Evolutionary conservation across 2,888 invertebrate genomes (phyloP), one percentile per base, ranked within the genome.

Genomic region (Chloroclystis v-ata): DNA sequence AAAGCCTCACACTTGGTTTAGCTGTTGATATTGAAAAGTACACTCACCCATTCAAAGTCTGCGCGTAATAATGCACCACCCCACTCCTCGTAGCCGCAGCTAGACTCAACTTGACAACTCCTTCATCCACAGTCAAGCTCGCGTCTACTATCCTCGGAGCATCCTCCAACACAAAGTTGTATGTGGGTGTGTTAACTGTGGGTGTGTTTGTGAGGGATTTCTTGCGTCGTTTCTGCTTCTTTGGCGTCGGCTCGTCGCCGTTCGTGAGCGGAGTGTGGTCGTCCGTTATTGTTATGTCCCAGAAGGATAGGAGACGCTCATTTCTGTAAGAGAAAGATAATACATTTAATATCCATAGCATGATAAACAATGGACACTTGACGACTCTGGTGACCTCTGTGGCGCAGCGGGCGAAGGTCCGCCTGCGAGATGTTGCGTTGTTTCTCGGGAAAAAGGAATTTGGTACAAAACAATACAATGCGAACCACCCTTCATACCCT

Each of bases 61-160:
- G 93, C 40, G 92, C 90, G 73, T 95, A 97, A 44, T 95, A 84
- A 75, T 96, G 93, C 28, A 94, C 90, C 4, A 92, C 91, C 0
- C 97, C 97, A 65, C 92, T 93, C 59, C 92, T 89, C 0, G 95
- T 95, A 0, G 91, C 89, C 0, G 91, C 90, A 0, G 86, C 77
- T 60, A 72, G 82, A 73, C 56, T 90, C 74, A 75, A 81, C 57
- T 81, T 82, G 0, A 85, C 86, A 7, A 89, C 89, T 0, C 88
- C 89, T 3, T 90, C 89, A 7, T 86, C 84, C 2, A 76, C 75
- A 12, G 83, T 67, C 51, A 89, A 68, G 1, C 89, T 76, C 0
- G 91, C 90, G 28, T 83, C 80, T 0, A 86, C 69, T 14, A 75
- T 67, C 49, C 67, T 78, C 0, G 92, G 91, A 12, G 92, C 90